These are phyloP conservation scores for Amiota communis DNA, from an alignment of 2,888 invertebrate species.

Conservation along the genomic window DNA sequence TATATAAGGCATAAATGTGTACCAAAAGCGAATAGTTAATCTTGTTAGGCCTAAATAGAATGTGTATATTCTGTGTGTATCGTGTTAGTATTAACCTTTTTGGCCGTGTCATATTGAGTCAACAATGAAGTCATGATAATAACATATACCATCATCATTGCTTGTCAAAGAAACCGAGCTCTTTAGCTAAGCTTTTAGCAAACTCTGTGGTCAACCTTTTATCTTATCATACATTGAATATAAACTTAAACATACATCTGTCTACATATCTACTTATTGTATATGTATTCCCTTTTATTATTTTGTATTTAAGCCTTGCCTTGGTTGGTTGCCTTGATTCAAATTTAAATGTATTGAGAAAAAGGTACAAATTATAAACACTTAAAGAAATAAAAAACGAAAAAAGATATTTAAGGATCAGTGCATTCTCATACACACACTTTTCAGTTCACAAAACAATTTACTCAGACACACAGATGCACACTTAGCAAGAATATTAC, in stretches of 20 bases:
- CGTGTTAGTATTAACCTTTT: background rate
- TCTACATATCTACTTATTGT: too few species aligned
- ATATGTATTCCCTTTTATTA: background rate
- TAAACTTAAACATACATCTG: too few species aligned
- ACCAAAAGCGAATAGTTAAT: background rate
- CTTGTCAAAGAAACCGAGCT: background rate
- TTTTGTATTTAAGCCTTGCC: background rate
- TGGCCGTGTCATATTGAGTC: constrained; percentile 7
- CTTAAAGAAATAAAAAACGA: background rate
- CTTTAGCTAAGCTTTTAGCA: background rate
- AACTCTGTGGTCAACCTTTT: constrained; percentile 18
- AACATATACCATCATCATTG: background rate
- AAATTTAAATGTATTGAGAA: constrained; percentile 1
- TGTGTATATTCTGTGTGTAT: background rate
- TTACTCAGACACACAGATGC: background rate
- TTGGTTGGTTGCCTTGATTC: background rate
- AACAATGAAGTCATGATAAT: constrained; percentile 22
- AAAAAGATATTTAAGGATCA: background rate
- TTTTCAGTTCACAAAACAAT: constrained; percentile 12
- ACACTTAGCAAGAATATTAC: background rate
- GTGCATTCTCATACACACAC: background rate
- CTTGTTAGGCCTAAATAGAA: background rate
- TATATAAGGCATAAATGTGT: too few species aligned
- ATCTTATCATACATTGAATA: background rate
- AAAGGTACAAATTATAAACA: constrained; percentile 3